A percentile compares a stretch with the other conserved stretches of the same genome.
phyloP scores from a whole-genome alignment of 1,140 invertebrate species.

The Pseudomyrmex concolor region DNA sequence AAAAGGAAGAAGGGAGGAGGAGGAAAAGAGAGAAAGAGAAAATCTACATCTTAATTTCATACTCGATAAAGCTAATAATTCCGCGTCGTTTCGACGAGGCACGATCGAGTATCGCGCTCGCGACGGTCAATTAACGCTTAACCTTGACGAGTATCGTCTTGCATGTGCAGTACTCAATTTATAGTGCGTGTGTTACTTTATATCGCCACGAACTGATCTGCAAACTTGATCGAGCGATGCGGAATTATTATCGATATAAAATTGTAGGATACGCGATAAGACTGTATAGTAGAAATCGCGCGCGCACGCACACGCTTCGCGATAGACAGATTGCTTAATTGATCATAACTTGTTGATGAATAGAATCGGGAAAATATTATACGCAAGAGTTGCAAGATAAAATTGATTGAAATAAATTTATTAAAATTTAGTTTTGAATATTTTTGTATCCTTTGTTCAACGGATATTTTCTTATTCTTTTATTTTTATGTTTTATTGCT shows the following conservation, averaged over 20 bases:
- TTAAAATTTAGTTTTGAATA: too few species aligned
- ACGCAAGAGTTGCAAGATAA: not conserved
- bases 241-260: conserved; percentile 36
- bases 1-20: not conserved
- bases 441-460: too few species aligned
- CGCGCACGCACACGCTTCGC: not conserved
- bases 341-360: not conserved
- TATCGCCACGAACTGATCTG: not conserved
- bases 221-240: conserved; percentile 28
- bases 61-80: conserved; percentile 79
- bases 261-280: conserved; percentile 35
- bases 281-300: too few species aligned
- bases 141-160: conserved; percentile 61
- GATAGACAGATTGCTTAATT: conserved; percentile 35
- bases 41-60: conserved; percentile 79
- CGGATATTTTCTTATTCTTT: too few species aligned
- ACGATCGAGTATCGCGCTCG: conserved; percentile 65
- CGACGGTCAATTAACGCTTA: conserved; percentile 74
- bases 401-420: not conserved
- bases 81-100: conserved; percentile 54
- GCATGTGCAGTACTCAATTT: conserved; percentile 45
- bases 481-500: too few species aligned
- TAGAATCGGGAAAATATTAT: not conserved
- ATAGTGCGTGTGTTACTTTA: conserved; percentile 13
- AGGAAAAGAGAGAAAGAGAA: conserved; percentile 9